Conservation (phyloP, 2,888 invertebrate species). For the Protodeltote pygarga region DNA sequence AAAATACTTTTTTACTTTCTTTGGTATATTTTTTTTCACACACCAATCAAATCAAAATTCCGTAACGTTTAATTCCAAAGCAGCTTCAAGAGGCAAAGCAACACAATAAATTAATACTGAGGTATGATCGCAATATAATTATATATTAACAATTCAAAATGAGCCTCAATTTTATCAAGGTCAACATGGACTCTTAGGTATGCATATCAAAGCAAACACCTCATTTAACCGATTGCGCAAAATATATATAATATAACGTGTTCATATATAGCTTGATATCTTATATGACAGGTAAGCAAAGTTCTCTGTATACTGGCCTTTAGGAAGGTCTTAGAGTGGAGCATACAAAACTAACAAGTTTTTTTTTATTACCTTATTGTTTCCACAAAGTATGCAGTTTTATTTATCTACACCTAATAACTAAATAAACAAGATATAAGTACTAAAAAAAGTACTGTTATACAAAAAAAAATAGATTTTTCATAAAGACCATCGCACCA, state of each 20-base stretch:
- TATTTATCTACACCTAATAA: constrained; percentile 46
- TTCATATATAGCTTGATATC: constrained; percentile 23
- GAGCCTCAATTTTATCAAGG: constrained; percentile 55
- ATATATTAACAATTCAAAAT: constrained; percentile 37
- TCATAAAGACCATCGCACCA: constrained; percentile 42
- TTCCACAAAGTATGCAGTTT: constrained; percentile 33
- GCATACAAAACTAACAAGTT: constrained; percentile 29
- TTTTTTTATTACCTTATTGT: constrained; percentile 24
- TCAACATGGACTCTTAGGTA: constrained; percentile 26
- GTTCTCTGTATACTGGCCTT: constrained; percentile 46
- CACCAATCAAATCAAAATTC: neutral
- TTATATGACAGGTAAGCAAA: constrained; percentile 30
- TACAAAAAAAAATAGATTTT: constrained; percentile 48
- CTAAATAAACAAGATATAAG: constrained; percentile 59
- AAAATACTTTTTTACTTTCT: constrained; percentile 9
- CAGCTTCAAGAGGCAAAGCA: constrained; percentile 38
- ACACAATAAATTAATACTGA: constrained; percentile 59
- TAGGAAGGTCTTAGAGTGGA: constrained; percentile 29
- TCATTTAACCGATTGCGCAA: constrained; percentile 26
- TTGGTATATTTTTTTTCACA: constrained; percentile 10
- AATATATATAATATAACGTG: constrained; percentile 28
- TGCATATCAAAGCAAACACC: constrained; percentile 28
- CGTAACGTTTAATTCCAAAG: constrained; percentile 25
- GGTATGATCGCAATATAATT: constrained; percentile 47
- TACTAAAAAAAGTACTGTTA: constrained; percentile 55